These are phyloP conservation scores for Pristionchus arcanus DNA, from an alignment of 2,888 invertebrate genomes.

Conservation along the genomic window DNA sequence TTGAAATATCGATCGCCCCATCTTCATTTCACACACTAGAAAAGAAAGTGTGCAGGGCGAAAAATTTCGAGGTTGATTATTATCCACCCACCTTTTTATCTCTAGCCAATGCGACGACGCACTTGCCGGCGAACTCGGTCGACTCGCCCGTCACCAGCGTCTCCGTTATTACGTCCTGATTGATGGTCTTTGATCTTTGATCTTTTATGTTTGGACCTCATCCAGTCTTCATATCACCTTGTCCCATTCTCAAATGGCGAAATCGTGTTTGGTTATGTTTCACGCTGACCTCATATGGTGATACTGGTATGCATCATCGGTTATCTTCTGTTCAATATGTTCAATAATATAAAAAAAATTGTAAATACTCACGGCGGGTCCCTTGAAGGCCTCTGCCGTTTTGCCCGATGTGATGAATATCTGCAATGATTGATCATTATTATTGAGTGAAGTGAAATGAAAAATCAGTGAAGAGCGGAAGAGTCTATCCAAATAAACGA, in stretches of 20 bases:
- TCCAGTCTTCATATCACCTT: no score
- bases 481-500: no score
- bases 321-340: not conserved
- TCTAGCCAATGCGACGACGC: constrained; percentile 72
- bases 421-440: not conserved
- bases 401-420: constrained; percentile 42
- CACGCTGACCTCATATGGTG: not conserved
- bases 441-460: not conserved
- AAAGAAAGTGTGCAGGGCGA: no score
- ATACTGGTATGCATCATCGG: not conserved
- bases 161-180: constrained; percentile 59
- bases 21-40: no score
- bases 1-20: no score
- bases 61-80: not conserved
- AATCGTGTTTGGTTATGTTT: not conserved
- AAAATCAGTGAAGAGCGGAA: no score
- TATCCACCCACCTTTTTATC: constrained; percentile 70
- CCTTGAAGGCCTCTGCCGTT: constrained; percentile 49
- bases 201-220: no score
- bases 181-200: not conserved
- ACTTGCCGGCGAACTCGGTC: constrained; percentile 74
- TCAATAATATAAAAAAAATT: not conserved
- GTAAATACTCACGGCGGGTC: constrained; percentile 40
- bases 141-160: constrained; percentile 66
- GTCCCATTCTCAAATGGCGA: no score